Evolutionary conservation across 2,888 invertebrate genomes (phyloP).

Genomic region (Hyalella azteca): DNA sequence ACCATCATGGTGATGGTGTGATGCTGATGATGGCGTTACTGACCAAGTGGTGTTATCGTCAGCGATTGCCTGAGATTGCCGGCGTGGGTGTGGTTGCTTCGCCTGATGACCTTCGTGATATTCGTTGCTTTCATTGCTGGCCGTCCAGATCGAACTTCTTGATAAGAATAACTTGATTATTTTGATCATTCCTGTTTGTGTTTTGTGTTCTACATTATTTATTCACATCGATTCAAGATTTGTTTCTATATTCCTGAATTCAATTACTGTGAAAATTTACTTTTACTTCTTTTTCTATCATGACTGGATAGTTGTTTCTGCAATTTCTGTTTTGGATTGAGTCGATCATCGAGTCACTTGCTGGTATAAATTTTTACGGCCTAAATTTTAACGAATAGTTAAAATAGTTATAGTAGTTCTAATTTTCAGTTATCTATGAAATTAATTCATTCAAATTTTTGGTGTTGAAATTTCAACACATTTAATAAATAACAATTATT

Average conservation of each 20-base stretch:
- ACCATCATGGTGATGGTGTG: too few species aligned
- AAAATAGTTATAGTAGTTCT: too few species aligned
- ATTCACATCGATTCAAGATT: not conserved
- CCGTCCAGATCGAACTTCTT: constrained; percentile 15
- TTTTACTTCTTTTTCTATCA: not conserved
- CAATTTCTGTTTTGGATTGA: too few species aligned
- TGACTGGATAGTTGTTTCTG: too few species aligned
- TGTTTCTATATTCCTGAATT: not conserved
- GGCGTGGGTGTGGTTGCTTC: constrained; percentile 27
- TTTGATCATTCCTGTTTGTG: not conserved
- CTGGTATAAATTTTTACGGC: too few species aligned
- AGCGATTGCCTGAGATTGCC: constrained; percentile 8
- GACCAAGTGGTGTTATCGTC: not conserved
- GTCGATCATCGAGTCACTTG: too few species aligned
- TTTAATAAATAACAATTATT: too few species aligned
- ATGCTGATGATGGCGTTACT: too few species aligned
- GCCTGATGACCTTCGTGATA: constrained; percentile 11
- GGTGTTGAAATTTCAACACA: too few species aligned
- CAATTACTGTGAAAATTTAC: not conserved
- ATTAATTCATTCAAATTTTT: too few species aligned
- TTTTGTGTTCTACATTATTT: not conserved
- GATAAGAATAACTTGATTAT: not conserved
- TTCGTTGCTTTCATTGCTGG: not conserved
- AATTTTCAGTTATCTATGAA: too few species aligned
- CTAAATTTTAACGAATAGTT: too few species aligned